Base-by-base conservation (phyloP, 2,113 vertebrate species). In the Porphyrio hochstetteri region DNA sequence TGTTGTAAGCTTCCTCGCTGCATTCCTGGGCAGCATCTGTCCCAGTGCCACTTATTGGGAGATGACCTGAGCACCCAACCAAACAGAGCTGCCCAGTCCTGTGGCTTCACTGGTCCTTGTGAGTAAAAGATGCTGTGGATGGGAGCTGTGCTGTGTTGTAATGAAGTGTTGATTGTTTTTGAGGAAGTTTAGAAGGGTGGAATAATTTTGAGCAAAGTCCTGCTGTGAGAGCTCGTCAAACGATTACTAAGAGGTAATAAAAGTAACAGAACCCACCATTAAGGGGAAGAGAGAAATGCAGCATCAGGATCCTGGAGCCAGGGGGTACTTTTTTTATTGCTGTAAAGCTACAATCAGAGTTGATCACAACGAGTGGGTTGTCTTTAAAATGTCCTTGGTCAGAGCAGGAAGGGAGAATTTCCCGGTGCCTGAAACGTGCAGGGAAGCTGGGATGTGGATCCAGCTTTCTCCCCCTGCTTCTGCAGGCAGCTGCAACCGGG, bases 181-280 rank as follows among this genome's bases (percentile, higher is more conserved):
- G 59, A 20, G 36, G 90, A 86, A 84, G 48, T 86, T 96, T 38
- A 4, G 91, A 76, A 55, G 72, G 55, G 17, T 77, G 86, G 65
- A 93, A 93, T 78, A 68, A 48, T 88, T 46, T 35, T 36, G 23
- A 92, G 83, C 61, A 38, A 77, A 76, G 36, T 72, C 91, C 86
- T 65, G 92, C 92, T 88, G 88, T 46, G 95, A 79, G 92, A 76
- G 27, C 63, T 92, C 25, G 13, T 87, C 81, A 46, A 69, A 87
- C 55, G 1, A 61, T 93, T 91, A 50, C 86, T 14, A 29, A 52
- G 57, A 86, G 77, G 88, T 78, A 92, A 96, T 79, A 87, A 92
- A 96, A 91, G 88, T 74, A 74, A 61, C 83, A 86, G 86, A 94
- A 87, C 82, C 53, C 55, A n/a, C 81, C 23, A 52, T 76, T 55